Percentiles rank a stretch among this genome's conserved stretches.
These are phyloP conservation scores for Dicerorhinus sumatrensis DNA, from an alignment of 2,113 vertebrate genomes.

Conservation along the genomic window DNA sequence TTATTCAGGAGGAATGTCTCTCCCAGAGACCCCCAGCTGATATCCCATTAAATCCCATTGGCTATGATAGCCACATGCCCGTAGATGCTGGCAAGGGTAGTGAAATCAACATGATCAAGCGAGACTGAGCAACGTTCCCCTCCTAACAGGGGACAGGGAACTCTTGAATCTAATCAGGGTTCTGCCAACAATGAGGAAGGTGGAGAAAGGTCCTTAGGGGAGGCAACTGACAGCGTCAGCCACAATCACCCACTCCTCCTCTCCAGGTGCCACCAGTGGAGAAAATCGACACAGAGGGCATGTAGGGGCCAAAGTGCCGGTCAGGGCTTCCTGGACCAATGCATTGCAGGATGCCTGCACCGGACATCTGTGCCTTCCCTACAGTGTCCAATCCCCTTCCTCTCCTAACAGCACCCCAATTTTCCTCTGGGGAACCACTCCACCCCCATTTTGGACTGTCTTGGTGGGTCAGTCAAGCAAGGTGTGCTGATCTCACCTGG, in stretches of 20 bases:
- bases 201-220: not conserved
- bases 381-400: no score
- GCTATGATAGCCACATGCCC: not conserved
- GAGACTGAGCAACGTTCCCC: not conserved
- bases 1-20: not conserved
- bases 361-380: no score
- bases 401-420: not conserved
- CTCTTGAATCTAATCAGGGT: not conserved
- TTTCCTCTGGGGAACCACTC: not conserved
- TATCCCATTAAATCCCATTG: not conserved
- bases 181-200: not conserved
- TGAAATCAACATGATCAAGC: not conserved
- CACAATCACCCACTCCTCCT: not conserved
- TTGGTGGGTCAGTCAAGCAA: not conserved
- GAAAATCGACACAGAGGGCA: rapidly evolving
- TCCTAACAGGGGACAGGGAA: not conserved
- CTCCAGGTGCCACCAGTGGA: not conserved
- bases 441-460: not conserved
- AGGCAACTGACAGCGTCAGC: not conserved
- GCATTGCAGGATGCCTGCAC: not conserved
- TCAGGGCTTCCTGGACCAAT: not conserved
- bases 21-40: not conserved
- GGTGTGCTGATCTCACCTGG: not conserved
- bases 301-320: rapidly evolving
- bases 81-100: not conserved